phyloP scores from a whole-genome alignment of 2,113 vertebrate species.

The Gadus chalcogrammus region DNA sequence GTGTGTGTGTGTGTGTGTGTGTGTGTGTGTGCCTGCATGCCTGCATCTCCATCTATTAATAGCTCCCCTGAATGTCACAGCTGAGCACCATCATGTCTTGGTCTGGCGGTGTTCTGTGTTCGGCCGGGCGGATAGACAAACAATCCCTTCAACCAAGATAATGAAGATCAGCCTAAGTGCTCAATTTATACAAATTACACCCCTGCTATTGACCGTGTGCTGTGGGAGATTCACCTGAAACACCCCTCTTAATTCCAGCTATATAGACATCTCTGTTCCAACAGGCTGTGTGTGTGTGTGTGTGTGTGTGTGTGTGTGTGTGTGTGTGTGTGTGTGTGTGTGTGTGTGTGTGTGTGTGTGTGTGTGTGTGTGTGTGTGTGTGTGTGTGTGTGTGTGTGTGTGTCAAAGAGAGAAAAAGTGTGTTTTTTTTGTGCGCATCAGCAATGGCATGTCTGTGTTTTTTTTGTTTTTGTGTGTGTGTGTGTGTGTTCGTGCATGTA shows the following conservation, averaged over 20 bases:
- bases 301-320: neutral
- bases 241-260: slow-evolving; percentile 15
- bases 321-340: too few relatives aligned
- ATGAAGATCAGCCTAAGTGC: slow-evolving; percentile 21
- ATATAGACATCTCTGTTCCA: slow-evolving; percentile 1
- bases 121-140: slow-evolving; percentile 12
- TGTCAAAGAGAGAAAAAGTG: too few relatives aligned
- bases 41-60: slow-evolving; percentile 26
- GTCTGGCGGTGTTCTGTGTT: slow-evolving; percentile 15
- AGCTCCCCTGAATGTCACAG: slow-evolving; percentile 24
- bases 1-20: slow-evolving; percentile 3
- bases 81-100: slow-evolving; percentile 22
- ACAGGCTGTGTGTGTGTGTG: neutral
- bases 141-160: slow-evolving; percentile 15
- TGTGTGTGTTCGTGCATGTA: too few relatives aligned
- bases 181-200: slow-evolving; percentile 15
- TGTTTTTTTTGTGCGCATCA: neutral
- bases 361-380: neutral
- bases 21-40: slow-evolving; percentile 8
- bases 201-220: slow-evolving; percentile 15
- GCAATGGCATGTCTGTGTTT: neutral
- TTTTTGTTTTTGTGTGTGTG: neutral
- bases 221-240: slow-evolving; percentile 21
- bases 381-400: slow-evolving; percentile 4
- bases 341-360: too few relatives aligned